phyloP scores from a whole-genome alignment of 2,797 vertebrate genomes.

The Siniperca undulata region DNA sequence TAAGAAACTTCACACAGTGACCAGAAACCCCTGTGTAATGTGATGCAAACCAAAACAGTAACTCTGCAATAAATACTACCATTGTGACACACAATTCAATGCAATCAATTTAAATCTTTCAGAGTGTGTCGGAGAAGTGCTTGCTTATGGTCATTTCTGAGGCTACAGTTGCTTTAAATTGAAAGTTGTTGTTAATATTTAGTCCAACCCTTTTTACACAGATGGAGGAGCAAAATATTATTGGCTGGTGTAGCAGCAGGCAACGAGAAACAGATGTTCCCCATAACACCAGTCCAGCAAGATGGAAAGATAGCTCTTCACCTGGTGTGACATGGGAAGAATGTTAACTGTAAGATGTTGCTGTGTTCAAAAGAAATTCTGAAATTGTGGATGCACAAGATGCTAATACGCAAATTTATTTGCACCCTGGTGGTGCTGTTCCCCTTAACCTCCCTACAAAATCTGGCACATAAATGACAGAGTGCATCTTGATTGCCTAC shows the following conservation, averaged over 20 bases:
- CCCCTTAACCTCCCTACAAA: not conserved
- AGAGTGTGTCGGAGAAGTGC: not conserved
- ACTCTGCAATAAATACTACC: not conserved
- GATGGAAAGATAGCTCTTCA: not conserved
- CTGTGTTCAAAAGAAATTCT: not conserved
- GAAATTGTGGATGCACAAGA: not conserved
- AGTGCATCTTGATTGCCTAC: conserved; percentile 4
- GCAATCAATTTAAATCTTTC: not conserved
- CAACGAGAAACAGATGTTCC: conserved; percentile 1
- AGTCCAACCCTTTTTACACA: not conserved
- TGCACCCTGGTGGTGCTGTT: not conserved
- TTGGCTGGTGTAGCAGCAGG: not conserved
- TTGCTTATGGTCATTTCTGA: not conserved
- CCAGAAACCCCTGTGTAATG: not conserved
- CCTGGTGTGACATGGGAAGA: not conserved
- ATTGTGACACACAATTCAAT: conserved; percentile 1
- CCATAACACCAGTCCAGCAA: not conserved
- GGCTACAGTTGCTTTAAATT: not conserved
- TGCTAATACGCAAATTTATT: conserved; percentile 1
- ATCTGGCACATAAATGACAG: not conserved
- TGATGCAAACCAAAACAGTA: not conserved
- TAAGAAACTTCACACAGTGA: not conserved
- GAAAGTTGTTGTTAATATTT: not conserved
- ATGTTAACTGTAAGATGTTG: not conserved
- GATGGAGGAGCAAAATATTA: not conserved